phyloP scores from a whole-genome alignment of 2,113 vertebrate genomes.

The Gobius niger region DNA sequence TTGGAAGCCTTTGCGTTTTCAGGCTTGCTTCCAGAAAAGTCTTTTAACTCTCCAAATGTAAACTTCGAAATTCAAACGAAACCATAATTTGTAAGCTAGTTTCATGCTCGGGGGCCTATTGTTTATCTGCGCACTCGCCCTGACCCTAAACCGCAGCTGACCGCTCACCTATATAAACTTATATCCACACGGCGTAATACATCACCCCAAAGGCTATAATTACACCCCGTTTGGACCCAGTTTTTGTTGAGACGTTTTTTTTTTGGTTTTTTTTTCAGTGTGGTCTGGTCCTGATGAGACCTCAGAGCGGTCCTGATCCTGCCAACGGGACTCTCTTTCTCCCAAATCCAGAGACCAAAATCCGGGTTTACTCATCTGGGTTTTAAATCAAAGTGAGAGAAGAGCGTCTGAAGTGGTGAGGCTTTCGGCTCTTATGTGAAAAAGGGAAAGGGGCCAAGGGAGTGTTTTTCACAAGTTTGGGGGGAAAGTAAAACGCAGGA shows the following conservation, averaged over 20 bases:
- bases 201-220: not conserved
- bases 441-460: not conserved
- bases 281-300: slow-evolving; percentile 5
- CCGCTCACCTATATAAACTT: not conserved
- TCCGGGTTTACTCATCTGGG: not conserved
- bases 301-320: not conserved
- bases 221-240: not conserved
- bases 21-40: not conserved
- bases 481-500: not conserved
- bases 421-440: no score
- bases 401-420: not conserved
- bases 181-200: not conserved
- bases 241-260: not conserved
- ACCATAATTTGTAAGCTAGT: slow-evolving; percentile 7
- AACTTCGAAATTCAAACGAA: not conserved
- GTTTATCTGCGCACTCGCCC: not conserved
- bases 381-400: not conserved
- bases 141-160: not conserved
- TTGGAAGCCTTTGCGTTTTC: not conserved
- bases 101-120: not conserved
- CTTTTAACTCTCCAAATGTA: not conserved
- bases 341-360: not conserved
- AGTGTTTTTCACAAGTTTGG: not conserved
- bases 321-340: slow-evolving; percentile 2
- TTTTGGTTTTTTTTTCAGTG: not conserved